phyloP scores from a whole-genome alignment of 2,888 invertebrate species.

The Muschampia plurimacula region DNA sequence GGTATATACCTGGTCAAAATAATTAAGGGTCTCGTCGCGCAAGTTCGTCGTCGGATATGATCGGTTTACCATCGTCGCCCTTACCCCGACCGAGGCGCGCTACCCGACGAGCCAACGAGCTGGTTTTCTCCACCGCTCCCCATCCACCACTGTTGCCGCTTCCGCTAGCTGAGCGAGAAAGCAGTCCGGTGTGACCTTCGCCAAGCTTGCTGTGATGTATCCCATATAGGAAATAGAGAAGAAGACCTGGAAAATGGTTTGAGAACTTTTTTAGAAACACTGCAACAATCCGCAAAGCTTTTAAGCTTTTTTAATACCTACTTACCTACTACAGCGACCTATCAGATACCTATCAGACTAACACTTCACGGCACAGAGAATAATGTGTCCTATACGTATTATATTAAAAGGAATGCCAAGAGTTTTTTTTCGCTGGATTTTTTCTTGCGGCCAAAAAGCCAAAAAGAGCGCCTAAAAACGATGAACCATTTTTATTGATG shows the following conservation, averaged over 20 bases:
- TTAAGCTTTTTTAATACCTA: too few relatives aligned
- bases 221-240: conserved; percentile 94
- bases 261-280: neutral
- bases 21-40: conserved; percentile 74
- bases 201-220: conserved; percentile 94
- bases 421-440: too few relatives aligned
- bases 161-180: conserved; percentile 72
- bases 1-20: neutral
- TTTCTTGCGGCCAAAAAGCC: too few relatives aligned
- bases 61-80: conserved; percentile 77
- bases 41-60: conserved; percentile 78
- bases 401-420: too few relatives aligned
- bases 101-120: conserved; percentile 70
- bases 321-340: too few relatives aligned
- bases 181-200: conserved; percentile 79
- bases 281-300: neutral
- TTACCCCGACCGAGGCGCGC: conserved; percentile 70
- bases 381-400: too few relatives aligned
- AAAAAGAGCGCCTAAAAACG: too few relatives aligned
- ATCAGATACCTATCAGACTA: too few relatives aligned
- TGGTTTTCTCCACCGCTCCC: conserved; percentile 81
- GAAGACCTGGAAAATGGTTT: conserved; percentile 86
- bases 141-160: conserved; percentile 71
- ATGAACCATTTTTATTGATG: too few relatives aligned
- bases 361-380: too few relatives aligned